A percentile compares a stretch with the other conserved stretches of the same genome.
Evolutionary conservation across 1,140 invertebrate species (phyloP).

Genomic region (Apis florea): DNA sequence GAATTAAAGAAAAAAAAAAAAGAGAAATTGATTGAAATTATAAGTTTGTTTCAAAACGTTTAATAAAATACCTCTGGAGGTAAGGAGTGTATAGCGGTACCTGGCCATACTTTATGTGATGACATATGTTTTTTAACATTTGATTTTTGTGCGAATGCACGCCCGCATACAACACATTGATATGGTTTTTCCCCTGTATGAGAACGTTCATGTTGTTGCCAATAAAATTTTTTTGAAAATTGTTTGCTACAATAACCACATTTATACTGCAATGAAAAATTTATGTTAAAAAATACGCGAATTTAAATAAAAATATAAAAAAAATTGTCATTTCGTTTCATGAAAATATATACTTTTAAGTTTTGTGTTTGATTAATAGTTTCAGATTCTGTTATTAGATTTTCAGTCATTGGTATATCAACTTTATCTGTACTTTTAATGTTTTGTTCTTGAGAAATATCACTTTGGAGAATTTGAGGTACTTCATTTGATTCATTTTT

Average conservation of each 20-base stretch:
- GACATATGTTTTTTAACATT: slow-evolving; percentile 86
- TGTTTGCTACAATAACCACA: slow-evolving; percentile 80
- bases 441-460: slow-evolving; percentile 59
- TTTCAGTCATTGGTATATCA: slow-evolving; percentile 27
- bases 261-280: slow-evolving; percentile 73
- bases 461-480: slow-evolving; percentile 58
- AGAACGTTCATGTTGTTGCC: slow-evolving; percentile 81
- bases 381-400: slow-evolving; percentile 51
- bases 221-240: slow-evolving; percentile 81
- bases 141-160: slow-evolving; percentile 84
- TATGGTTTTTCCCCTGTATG: slow-evolving; percentile 85
- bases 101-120: slow-evolving; percentile 84
- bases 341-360: slow-evolving; percentile 69
- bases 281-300: background rate
- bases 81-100: slow-evolving; percentile 77
- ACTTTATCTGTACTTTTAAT: slow-evolving; percentile 39
- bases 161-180: slow-evolving; percentile 84
- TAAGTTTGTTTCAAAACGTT: slow-evolving; percentile 29
- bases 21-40: background rate
- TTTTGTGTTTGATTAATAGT: slow-evolving; percentile 69
- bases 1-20: slow-evolving; percentile 19
- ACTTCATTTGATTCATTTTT: slow-evolving; percentile 65
- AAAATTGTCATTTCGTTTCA: background rate
- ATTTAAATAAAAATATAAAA: background rate
- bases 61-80: slow-evolving; percentile 72